Conservation (phyloP, 2,888 invertebrate genomes). For the Pristionchus arcanus region DNA sequence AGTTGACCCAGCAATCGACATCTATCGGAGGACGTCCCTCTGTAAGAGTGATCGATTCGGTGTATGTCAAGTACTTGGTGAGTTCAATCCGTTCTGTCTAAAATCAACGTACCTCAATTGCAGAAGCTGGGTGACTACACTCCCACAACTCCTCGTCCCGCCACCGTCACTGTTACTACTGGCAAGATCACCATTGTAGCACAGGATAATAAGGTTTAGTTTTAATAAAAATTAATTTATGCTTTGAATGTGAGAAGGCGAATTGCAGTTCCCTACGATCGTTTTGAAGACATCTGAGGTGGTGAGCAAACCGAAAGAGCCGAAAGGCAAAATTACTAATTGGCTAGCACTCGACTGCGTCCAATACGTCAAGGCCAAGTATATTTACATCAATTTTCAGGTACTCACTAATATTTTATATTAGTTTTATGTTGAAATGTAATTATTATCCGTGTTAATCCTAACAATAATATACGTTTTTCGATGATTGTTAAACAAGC, state of each 20-base stretch:
- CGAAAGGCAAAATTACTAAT: neutral
- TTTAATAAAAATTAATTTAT: too few species aligned
- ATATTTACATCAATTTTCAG: neutral
- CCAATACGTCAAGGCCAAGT: neutral
- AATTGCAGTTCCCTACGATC: neutral
- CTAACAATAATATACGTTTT: too few species aligned
- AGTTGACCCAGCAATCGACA: too few species aligned
- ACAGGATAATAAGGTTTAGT: neutral
- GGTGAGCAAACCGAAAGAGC: neutral
- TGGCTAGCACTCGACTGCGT: neutral
- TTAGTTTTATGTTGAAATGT: too few species aligned
- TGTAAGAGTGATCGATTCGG: too few species aligned
- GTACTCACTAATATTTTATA: neutral
- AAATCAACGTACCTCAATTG: too few species aligned
- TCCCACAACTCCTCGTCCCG: neutral
- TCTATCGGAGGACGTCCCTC: too few species aligned
- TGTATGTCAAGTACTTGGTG: too few species aligned
- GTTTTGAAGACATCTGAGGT: neutral
- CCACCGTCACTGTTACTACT: neutral
- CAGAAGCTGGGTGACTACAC: neutral
- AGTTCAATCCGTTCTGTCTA: too few species aligned
- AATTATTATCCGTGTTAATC: too few species aligned
- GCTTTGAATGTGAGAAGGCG: neutral
- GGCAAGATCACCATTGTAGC: neutral
- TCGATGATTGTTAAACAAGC: too few species aligned